Evolutionary conservation across 1,140 invertebrate species (phyloP).

Genomic region (Drosophila elegans): DNA sequence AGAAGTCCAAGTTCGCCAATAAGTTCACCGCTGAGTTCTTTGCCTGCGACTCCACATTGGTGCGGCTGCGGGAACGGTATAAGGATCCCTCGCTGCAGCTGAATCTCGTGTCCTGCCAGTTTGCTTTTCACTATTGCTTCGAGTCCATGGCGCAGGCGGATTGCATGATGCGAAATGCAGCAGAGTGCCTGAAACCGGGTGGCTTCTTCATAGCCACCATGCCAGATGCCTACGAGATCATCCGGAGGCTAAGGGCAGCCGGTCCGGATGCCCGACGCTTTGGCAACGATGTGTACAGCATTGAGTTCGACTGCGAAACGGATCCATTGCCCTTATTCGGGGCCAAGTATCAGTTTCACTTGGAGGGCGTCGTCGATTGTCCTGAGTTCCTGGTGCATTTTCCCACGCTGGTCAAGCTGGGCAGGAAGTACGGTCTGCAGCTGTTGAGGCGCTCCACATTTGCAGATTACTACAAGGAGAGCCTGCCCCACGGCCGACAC

Average conservation of each 20-base stretch:
- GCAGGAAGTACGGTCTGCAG: constrained; percentile 92
- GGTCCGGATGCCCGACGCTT: constrained; percentile 88
- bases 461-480: constrained; percentile 92
- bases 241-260: constrained; percentile 87
- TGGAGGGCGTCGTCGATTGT: constrained; percentile 98
- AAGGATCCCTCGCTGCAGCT: constrained; percentile 91
- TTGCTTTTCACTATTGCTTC: constrained; percentile 98
- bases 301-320: constrained; percentile 91
- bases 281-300: constrained; percentile 94
- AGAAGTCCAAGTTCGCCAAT: constrained; percentile 81
- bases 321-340: constrained; percentile 95
- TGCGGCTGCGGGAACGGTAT: constrained; percentile 90
- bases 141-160: constrained; percentile 96
- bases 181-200: constrained; percentile 93
- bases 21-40: constrained; percentile 96
- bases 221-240: constrained; percentile 96
- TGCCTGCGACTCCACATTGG: constrained; percentile 95
- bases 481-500: constrained; percentile 85
- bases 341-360: constrained; percentile 97
- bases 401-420: constrained; percentile 93
- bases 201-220: constrained; percentile 99
- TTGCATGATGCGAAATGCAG: constrained; percentile 96
- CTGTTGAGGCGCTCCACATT: constrained; percentile 91
- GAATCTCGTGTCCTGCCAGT: constrained; percentile 98
- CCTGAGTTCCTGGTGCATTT: constrained; percentile 99